phyloP scores from a whole-genome alignment of 2,113 vertebrate genomes.

The Eolophus roseicapilla region DNA sequence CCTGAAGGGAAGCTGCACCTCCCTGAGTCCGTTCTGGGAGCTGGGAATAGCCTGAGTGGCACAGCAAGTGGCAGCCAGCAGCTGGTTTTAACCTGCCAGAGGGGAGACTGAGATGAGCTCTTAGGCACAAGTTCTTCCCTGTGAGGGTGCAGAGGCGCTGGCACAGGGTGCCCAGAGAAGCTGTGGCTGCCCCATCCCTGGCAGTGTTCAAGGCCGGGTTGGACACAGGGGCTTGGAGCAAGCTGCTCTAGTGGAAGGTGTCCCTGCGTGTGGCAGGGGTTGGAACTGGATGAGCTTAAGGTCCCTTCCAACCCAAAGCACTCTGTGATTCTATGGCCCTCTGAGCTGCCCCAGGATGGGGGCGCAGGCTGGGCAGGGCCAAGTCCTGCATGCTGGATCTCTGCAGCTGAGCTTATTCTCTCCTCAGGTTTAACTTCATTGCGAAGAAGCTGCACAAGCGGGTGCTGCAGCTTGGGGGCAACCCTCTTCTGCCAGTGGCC shows the following conservation, averaged over 20 bases:
- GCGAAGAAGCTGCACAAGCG: conserved; percentile 94
- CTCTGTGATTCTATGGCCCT: not conserved
- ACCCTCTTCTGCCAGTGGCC: conserved; percentile 77
- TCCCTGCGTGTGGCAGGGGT: not conserved
- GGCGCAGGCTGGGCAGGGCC: not conserved
- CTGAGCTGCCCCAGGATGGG: not conserved
- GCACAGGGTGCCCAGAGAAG: not conserved
- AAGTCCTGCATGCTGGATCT: accelerated
- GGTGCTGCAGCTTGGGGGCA: conserved; percentile 86
- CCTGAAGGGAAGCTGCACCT: not conserved
- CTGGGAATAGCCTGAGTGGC: not conserved
- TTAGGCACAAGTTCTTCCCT: not conserved
- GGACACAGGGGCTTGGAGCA: not conserved
- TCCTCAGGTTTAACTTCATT: conserved; percentile 91
- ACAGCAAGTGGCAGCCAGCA: not conserved
- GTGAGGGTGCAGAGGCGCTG: not conserved
- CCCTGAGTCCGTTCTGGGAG: not conserved
- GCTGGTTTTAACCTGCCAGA: not conserved
- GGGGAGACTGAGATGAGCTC: not conserved
- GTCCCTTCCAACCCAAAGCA: not conserved
- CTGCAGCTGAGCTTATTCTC: not conserved
- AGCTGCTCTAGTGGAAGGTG: not conserved
- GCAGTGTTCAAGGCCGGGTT: no score
- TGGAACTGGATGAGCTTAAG: not conserved
- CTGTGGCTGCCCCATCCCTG: no score